Evolutionary conservation across 2,113 vertebrate genomes (phyloP).

Genomic region (Tetraodon nigroviridis): DNA sequence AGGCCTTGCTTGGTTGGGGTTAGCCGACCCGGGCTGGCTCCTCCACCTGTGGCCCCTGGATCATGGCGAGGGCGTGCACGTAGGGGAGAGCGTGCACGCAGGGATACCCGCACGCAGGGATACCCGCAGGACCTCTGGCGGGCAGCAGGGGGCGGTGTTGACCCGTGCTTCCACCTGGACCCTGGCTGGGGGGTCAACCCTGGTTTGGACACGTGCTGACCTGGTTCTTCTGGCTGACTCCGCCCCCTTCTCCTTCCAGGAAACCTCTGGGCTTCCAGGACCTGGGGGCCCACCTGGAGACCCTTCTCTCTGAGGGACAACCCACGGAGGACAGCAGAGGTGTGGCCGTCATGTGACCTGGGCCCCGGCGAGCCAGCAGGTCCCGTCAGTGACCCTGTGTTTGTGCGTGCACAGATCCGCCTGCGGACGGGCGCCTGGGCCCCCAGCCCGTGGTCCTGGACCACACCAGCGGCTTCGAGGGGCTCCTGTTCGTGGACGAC

Average conservation of each 20-base stretch:
- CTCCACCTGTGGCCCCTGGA: too few species aligned
- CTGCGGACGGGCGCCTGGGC: conserved; percentile 84
- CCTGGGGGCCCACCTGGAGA: conserved; percentile 84
- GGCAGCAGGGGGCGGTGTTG: too few species aligned
- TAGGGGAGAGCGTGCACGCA: too few species aligned
- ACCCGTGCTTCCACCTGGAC: too few species aligned
- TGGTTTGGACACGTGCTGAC: too few species aligned
- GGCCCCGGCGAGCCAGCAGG: too few species aligned
- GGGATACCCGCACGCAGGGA: too few species aligned
- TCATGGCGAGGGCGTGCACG: too few species aligned
- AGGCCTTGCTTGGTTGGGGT: too few species aligned
- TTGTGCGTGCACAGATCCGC: conserved; percentile 52
- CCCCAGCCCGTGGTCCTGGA: conserved; percentile 90
- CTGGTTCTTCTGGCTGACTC: not conserved
- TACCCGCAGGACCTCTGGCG: too few species aligned
- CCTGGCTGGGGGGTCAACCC: too few species aligned
- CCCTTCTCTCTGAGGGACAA: conserved; percentile 79
- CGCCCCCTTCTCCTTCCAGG: conserved; percentile 61
- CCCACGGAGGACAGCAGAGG: conserved; percentile 77
- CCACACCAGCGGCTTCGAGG: conserved; percentile 94
- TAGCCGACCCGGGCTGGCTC: too few species aligned
- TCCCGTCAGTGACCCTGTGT: not conserved
- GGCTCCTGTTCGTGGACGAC: conserved; percentile 92
- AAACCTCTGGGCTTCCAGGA: conserved; percentile 92
- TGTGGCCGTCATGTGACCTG: conserved; percentile 25